These are phyloP conservation scores for Cynocephalus volans DNA, from an alignment of 2,113 vertebrate species.

Conservation along the genomic window DNA sequence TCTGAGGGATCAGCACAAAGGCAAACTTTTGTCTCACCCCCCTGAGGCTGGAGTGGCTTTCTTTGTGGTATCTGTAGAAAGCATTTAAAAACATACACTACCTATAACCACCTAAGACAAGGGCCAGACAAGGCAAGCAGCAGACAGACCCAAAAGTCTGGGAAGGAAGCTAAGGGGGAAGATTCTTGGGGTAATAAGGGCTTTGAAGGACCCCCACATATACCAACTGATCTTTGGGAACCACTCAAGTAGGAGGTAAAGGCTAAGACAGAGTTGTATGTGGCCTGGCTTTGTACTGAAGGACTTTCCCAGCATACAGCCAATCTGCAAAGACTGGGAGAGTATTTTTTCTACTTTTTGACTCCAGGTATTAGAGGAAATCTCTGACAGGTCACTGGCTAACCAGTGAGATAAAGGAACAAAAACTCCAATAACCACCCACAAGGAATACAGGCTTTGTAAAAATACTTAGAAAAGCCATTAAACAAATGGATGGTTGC, in stretches of 20 bases:
- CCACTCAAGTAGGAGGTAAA: neutral
- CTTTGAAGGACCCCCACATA: neutral
- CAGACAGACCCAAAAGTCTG: neutral
- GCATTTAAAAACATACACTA: neutral
- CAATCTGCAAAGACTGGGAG: neutral
- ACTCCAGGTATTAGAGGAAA: neutral
- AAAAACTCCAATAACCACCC: neutral
- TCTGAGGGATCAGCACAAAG: neutral
- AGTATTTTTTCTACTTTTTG: neutral
- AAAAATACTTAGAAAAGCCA: neutral
- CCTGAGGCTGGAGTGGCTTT: neutral
- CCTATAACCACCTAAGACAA: neutral
- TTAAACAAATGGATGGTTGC: neutral
- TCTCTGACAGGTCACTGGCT: neutral
- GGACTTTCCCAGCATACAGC: neutral
- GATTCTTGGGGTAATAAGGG: neutral
- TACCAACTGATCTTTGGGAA: neutral
- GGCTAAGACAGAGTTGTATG: neutral
- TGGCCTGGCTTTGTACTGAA: neutral
- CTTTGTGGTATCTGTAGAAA: neutral
- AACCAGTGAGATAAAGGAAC: neutral
- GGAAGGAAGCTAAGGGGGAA: neutral
- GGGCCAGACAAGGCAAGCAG: neutral
- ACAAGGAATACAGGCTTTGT: neutral
- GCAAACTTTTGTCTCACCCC: neutral